Evolutionary conservation across 2,113 vertebrate species (phyloP).

Genomic region (Benitochromis conjunctus): DNA sequence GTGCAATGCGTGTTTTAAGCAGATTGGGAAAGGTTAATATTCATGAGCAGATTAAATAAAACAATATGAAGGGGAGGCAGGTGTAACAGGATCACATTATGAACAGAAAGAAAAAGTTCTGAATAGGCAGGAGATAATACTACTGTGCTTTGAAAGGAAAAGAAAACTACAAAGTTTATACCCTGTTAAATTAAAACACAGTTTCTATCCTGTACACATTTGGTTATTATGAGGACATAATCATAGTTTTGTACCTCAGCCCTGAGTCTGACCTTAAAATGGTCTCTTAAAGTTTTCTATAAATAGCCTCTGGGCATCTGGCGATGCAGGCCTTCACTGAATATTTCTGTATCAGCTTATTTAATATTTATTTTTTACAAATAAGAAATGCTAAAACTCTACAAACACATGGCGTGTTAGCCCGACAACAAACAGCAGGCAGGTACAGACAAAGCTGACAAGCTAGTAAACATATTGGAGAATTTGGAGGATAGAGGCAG

Average conservation of each 20-base stretch:
- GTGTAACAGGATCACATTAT: slow-evolving; percentile 31
- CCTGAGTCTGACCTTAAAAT: not conserved
- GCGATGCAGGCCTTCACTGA: not conserved
- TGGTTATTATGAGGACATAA: not conserved
- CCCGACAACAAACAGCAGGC: not conserved
- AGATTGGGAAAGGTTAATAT: slow-evolving; percentile 43
- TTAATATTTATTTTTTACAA: not conserved
- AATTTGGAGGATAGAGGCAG: not conserved
- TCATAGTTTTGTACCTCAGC: not conserved
- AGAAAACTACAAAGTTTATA: not conserved
- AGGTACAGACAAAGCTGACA: not conserved
- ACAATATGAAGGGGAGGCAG: slow-evolving; percentile 18
- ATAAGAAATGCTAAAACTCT: not conserved
- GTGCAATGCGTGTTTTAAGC: slow-evolving; percentile 2
- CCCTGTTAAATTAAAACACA: not conserved
- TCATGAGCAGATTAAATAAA: slow-evolving; percentile 42
- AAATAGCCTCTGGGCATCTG: not conserved
- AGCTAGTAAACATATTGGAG: not conserved
- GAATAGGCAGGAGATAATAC: not conserved
- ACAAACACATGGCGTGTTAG: not conserved
- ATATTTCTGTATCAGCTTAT: not conserved
- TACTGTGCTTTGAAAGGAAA: not conserved
- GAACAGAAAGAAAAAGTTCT: not conserved
- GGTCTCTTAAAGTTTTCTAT: not conserved
- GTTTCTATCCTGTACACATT: not conserved